A percentile compares a stretch with the other conserved stretches of the same genome.
Evolutionary conservation across 1,140 invertebrate species (phyloP).

Genomic region (Drosophila orosa): DNA sequence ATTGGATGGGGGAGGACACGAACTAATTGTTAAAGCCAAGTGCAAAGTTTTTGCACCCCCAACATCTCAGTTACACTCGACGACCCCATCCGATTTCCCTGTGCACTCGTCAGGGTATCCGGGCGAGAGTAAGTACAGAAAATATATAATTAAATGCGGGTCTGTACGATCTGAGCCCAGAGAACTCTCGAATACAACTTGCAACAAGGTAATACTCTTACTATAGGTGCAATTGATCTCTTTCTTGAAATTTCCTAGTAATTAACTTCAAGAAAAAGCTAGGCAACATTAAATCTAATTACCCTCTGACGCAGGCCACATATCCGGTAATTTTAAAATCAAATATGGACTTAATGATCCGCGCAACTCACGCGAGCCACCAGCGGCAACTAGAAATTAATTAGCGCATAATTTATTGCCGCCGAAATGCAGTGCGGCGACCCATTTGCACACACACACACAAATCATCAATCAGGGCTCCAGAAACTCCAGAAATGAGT

Average conservation of each 20-base stretch:
- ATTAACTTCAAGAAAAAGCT: neutral
- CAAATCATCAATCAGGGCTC: conserved; percentile 72
- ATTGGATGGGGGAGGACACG: conserved; percentile 26
- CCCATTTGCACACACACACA: conserved; percentile 47
- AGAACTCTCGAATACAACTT: too few species aligned
- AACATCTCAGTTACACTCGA: neutral
- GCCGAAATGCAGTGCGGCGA: conserved; percentile 45
- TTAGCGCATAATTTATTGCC: conserved; percentile 63
- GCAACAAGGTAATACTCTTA: too few species aligned
- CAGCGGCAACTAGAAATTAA: conserved; percentile 63
- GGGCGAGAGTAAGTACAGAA: conserved; percentile 18
- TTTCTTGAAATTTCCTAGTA: neutral
- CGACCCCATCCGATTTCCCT: neutral
- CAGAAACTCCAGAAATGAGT: conserved; percentile 48
- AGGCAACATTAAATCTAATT: conserved; percentile 27
- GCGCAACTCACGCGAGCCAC: conserved; percentile 41
- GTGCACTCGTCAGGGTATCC: conserved; percentile 41
- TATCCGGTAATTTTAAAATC: conserved; percentile 26
- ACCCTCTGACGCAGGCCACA: conserved; percentile 1
- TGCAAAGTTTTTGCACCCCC: conserved; percentile 54
- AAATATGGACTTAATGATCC: conserved; percentile 56
- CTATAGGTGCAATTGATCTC: too few species aligned
- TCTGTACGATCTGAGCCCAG: neutral
- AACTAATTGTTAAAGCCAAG: conserved; percentile 62
- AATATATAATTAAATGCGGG: neutral